A percentile compares a stretch with the other conserved stretches of the same genome.
phyloP scores from a whole-genome alignment of 2,797 vertebrate genomes.

The Erpetoichthys calabaricus region DNA sequence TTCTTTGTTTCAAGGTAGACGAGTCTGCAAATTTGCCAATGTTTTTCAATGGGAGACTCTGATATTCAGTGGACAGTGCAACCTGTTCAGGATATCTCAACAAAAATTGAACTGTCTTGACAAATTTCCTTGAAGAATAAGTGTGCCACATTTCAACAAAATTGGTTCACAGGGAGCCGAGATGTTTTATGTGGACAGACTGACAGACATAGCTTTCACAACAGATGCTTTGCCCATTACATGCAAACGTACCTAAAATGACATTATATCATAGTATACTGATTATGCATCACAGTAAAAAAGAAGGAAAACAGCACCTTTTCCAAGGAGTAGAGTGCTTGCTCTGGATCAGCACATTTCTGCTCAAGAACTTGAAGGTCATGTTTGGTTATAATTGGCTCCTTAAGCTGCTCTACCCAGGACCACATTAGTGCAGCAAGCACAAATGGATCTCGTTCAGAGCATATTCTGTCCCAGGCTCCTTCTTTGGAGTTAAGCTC shows the following conservation, averaged over 20 bases:
- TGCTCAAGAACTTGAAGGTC: constrained; percentile 56
- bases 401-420: constrained; percentile 89
- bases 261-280: not conserved
- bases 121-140: too few relatives aligned
- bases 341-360: constrained; percentile 44
- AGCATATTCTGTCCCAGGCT: constrained; percentile 78
- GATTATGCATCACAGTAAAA: not conserved
- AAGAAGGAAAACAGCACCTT: constrained; percentile 52
- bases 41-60: too few relatives aligned
- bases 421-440: constrained; percentile 90
- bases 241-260: not conserved
- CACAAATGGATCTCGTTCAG: constrained; percentile 73
- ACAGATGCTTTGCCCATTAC: too few relatives aligned
- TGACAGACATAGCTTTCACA: too few relatives aligned
- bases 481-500: constrained; percentile 82
- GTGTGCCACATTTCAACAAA: too few relatives aligned
- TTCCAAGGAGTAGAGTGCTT: constrained; percentile 60
- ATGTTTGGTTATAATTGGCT: constrained; percentile 67
- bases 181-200: too few relatives aligned
- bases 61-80: too few relatives aligned
- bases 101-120: too few relatives aligned
- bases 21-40: too few relatives aligned
- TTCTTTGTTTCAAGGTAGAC: too few relatives aligned
- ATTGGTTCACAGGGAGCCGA: too few relatives aligned
- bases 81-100: too few relatives aligned